Base-by-base conservation (phyloP, 1,140 invertebrate genomes). In the Homarus americanus region DNA sequence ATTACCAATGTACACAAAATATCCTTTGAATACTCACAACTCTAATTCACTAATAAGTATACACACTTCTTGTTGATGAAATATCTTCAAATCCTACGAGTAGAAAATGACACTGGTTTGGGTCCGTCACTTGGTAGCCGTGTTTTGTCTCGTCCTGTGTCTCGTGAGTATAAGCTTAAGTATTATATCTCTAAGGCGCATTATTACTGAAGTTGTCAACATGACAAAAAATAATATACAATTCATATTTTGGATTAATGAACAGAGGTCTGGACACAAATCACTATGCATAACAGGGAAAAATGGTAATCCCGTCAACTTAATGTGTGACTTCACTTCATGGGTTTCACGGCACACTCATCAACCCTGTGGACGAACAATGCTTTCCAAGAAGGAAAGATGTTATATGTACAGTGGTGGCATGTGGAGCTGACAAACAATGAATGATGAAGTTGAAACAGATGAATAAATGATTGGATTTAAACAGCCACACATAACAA, bases 321-420 rank as follows among this genome's bases (percentile, higher is more conserved):
- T 69, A 69, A 69, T 69, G n/a, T 69, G n/a, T 32, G 63, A 69
- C 63, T 32, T 69, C 63, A 32, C 15, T 69, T 69, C 7, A 69
- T 10, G 24, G 24, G 63, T 69, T 69, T 69, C 63, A 32, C 32
- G 5, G 12, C 63, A 69, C 63, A 69, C 24, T 69, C 32, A 10
- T 69, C 63, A 69, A 69, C 63, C 63, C 63, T 69, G 63, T 69
- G 63, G 63, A 69, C 63, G 63, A 69, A 69, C 15, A 69, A 69
- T 69, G 63, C 63, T 69, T 69, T 69, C 63, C 63, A 32, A 69
- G 63, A 69, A 28, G 63, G 63, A 69, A 69, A 69, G 63, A 69
- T 69, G 32, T 4, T 69, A 49, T 69, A 69, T 69, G 28, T 69
- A 69, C 63, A 69, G n/a, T 69, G 9, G 63, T 28, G 63, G 63